phyloP scores from a whole-genome alignment of 2,113 vertebrate genomes.

The Trematocara macrostoma region DNA sequence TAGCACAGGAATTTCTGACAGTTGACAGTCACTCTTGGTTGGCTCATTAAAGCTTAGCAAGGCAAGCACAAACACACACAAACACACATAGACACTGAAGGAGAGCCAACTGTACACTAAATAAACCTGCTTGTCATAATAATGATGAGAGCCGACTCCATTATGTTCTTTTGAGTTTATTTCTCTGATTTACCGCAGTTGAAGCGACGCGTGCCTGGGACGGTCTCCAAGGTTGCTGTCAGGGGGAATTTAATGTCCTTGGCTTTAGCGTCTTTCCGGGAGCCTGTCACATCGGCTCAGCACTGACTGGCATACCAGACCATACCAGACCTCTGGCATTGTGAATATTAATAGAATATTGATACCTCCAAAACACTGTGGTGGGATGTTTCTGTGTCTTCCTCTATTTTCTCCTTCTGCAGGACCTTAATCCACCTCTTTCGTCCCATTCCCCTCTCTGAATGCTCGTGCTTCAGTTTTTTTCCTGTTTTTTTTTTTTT shows the following conservation, averaged over 20 bases:
- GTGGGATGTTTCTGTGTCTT: conserved; percentile 38
- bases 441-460: neutral
- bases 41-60: conserved; percentile 42
- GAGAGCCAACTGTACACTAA: conserved; percentile 61
- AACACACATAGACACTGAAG: neutral
- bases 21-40: conserved; percentile 44
- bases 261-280: conserved; percentile 75
- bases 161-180: conserved; percentile 76
- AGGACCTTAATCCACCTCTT: neutral
- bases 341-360: conserved; percentile 92
- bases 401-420: neutral
- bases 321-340: conserved; percentile 81
- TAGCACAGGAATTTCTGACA: conserved; percentile 15
- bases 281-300: conserved; percentile 81
- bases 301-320: conserved; percentile 75
- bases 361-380: conserved; percentile 82
- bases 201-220: conserved; percentile 62
- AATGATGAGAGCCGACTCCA: conserved; percentile 70
- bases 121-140: conserved; percentile 71
- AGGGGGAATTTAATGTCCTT: conserved; percentile 81
- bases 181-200: conserved; percentile 73
- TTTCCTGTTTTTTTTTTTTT: neutral
- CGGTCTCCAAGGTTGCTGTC: conserved; percentile 84
- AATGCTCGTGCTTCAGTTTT: neutral
- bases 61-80: conserved; percentile 6